phyloP scores from a whole-genome alignment of 2,797 vertebrate genomes.

The Mus spretus region DNA sequence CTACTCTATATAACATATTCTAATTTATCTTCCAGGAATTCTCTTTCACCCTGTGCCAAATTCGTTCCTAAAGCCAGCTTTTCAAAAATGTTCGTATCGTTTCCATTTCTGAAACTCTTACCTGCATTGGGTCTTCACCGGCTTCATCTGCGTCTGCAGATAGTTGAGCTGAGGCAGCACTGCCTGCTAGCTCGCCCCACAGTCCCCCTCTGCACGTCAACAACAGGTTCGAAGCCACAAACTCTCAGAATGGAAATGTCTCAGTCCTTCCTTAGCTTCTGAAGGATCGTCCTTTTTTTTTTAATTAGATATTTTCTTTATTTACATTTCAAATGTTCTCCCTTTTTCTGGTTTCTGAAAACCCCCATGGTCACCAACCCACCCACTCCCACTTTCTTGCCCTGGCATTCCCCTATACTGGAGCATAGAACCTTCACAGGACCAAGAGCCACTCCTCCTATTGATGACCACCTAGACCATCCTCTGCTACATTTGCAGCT shows the following conservation, averaged over 20 bases:
- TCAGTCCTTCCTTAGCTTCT: not conserved
- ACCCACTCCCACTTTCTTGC: no score
- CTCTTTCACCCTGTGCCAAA: not conserved
- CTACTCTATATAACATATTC: not conserved
- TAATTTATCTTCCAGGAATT: slow-evolving; percentile 13
- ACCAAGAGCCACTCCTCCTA: no score
- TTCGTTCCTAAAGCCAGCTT: not conserved
- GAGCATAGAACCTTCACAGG: no score
- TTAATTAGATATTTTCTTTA: no score
- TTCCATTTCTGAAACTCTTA: not conserved
- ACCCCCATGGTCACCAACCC: no score
- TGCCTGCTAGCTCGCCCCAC: not conserved
- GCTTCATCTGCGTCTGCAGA: not conserved
- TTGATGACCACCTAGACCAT: no score
- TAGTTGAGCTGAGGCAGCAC: no score
- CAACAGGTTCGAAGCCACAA: not conserved
- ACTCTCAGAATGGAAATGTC: not conserved
- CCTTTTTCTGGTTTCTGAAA: no score
- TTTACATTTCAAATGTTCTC: no score
- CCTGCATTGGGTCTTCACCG: not conserved
- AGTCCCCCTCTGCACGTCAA: not conserved
- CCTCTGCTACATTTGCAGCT: no score
- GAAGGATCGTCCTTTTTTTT: not conserved
- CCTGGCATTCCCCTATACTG: no score
- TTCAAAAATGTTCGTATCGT: not conserved